phyloP scores from a whole-genome alignment of 2,888 invertebrate species.

The Parnassius smintheus region DNA sequence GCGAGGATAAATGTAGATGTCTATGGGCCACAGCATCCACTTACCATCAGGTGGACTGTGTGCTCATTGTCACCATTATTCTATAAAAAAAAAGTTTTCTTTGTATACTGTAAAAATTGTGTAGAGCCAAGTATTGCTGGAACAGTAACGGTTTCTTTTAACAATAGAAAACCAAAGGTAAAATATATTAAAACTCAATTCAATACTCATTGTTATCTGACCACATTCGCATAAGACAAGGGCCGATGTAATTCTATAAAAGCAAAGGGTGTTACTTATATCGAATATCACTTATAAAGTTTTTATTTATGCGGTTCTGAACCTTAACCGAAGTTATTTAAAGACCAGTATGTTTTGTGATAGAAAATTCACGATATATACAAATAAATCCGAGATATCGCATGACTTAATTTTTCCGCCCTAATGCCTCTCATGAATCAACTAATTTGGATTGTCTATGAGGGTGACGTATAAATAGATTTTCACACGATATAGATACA shows the following conservation, averaged over 20 bases:
- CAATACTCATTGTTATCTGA: slow-evolving; percentile 62
- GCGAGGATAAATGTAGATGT: too few species aligned
- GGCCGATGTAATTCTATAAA: slow-evolving; percentile 58
- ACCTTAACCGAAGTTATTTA: slow-evolving; percentile 32
- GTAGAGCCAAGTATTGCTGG: background rate
- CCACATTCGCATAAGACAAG: slow-evolving; percentile 67
- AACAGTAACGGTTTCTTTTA: slow-evolving; percentile 10
- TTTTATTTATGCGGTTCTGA: slow-evolving; percentile 32
- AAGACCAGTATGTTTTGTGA: slow-evolving; percentile 20
- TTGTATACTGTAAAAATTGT: slow-evolving; percentile 14
- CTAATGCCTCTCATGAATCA: slow-evolving; percentile 69
- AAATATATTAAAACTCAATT: slow-evolving; percentile 57
- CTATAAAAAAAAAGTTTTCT: too few species aligned
- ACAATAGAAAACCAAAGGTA: slow-evolving; percentile 44
- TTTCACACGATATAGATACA: slow-evolving; percentile 53
- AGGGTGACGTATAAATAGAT: slow-evolving; percentile 46
- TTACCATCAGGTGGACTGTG: too few species aligned
- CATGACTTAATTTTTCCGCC: slow-evolving; percentile 74
- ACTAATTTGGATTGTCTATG: slow-evolving; percentile 51
- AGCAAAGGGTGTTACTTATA: slow-evolving; percentile 64
- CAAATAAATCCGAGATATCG: slow-evolving; percentile 54
- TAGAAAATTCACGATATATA: slow-evolving; percentile 43
- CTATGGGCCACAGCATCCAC: too few species aligned
- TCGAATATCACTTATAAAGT: slow-evolving; percentile 19
- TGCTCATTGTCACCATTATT: too few species aligned